Base-by-base conservation (phyloP, 2,797 vertebrate genomes). In the Melopsittacus undulatus region DNA sequence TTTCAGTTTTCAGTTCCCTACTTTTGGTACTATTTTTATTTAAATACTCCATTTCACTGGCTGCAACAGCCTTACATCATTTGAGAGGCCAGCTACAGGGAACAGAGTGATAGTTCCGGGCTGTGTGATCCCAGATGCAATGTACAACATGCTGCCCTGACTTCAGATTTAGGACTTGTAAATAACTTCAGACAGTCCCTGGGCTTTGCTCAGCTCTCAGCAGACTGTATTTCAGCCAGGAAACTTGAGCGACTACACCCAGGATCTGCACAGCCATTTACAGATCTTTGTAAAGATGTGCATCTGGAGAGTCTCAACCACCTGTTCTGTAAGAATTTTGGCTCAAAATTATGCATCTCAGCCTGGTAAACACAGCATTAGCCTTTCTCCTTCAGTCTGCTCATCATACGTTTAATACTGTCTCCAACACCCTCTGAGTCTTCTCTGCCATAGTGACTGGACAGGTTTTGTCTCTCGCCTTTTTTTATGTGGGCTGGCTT, bases 301-400 rank as follows among this genome's bases (percentile, higher is more conserved):
- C 21, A 75, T 91, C 81, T 90, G 93, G 43, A 95, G 69, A 88
- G 52, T 24, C 62, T 86, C 87, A 68, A 72, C 78, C 64, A 81
- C 79, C 79, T 87, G 64, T 9, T 85, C 64, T 22, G 14, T n/a
- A 89, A 80, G 67, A 93, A 74, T 48, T 45, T 22, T 75, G 79
- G 57, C 42, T 89, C 38, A 57, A 90, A 92, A 86, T 38, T 49
- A 26, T 4, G 16, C 3, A 1, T n/a, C 63, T 42, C 68, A 70
- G 68, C 79, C 51, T 57, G 16, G 38, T 34, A 88, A 94, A 92
- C 24, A 43, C 40, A 74, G 34, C 7, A 4, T 1, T 78, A 68
- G 48, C 69, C 62, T 64, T 85, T 69, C 75, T 85, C 45, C 64
- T 78, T 42, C 63, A 64, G 32, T 49, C 23, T 81, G 73, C 16